phyloP scores from a whole-genome alignment of 2,113 vertebrate species.

The Charadrius vociferus region DNA sequence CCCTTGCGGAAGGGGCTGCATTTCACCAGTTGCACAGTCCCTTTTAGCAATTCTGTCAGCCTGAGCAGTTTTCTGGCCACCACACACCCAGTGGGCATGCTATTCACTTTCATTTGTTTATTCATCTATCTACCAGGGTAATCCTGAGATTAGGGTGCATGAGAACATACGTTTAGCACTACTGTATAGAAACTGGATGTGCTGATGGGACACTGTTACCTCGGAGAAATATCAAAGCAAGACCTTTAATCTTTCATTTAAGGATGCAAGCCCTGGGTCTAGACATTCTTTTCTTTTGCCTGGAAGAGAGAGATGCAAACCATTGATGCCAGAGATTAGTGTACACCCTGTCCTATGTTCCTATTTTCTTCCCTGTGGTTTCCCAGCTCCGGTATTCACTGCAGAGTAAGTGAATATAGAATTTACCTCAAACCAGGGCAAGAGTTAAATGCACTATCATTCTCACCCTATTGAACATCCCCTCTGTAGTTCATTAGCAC shows the following conservation, averaged over 20 bases:
- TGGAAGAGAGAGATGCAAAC: neutral
- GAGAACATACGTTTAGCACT: neutral
- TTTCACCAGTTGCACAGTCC: neutral
- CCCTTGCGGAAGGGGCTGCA: neutral
- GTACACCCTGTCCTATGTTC: neutral
- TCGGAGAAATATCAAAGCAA: neutral
- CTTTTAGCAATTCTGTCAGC: neutral
- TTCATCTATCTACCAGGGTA: neutral
- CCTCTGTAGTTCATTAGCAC: slow-evolving; percentile 32
- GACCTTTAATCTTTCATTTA: neutral
- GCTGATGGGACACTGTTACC: neutral
- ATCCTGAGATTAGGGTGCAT: neutral
- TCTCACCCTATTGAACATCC: neutral
- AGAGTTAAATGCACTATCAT: neutral
- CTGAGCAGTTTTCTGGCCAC: neutral
- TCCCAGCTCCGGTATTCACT: neutral
- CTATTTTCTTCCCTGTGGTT: neutral
- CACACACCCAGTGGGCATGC: neutral
- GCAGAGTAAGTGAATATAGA: neutral
- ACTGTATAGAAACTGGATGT: neutral
- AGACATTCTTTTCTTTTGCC: neutral
- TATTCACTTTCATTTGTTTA: neutral
- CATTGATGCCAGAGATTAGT: neutral
- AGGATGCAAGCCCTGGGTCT: neutral
- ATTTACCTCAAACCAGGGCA: neutral